phyloP scores from a whole-genome alignment of 2,113 vertebrate genomes.

The Baryphthengus martii region DNA sequence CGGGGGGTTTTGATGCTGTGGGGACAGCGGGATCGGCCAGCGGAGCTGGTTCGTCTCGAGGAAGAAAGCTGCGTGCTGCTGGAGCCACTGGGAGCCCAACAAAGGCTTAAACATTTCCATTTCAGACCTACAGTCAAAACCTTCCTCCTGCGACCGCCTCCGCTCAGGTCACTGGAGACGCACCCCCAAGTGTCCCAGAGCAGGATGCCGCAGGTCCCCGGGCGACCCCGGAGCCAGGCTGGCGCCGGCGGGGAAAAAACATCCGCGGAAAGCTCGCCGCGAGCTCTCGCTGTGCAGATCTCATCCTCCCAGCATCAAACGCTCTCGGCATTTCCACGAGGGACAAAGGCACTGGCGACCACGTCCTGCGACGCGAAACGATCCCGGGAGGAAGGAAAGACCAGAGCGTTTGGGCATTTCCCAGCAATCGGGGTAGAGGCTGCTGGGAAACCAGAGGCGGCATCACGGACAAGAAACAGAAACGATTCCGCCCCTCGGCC shows the following conservation, averaged over 20 bases:
- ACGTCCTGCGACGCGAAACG: background rate
- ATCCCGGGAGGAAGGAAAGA: background rate
- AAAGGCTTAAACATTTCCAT: background rate
- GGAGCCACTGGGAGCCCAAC: background rate
- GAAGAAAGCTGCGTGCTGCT: background rate
- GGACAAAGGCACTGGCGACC: background rate
- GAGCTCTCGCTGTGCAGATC: background rate
- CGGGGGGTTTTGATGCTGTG: background rate
- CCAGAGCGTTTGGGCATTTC: background rate
- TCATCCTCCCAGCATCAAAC: background rate
- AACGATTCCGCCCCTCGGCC: background rate
- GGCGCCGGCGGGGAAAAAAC: background rate
- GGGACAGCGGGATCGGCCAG: background rate
- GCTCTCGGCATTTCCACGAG: background rate
- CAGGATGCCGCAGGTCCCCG: background rate
- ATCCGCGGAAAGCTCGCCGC: background rate
- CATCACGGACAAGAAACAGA: background rate
- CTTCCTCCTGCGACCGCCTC: background rate
- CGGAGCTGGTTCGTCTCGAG: background rate
- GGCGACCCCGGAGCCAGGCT: background rate
- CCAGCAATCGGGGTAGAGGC: background rate
- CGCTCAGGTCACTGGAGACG: background rate
- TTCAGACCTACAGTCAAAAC: background rate
- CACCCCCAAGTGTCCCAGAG: background rate
- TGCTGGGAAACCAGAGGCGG: background rate